Evolutionary conservation across 2,113 vertebrate species (phyloP).

Genomic region (Junco hyemalis): DNA sequence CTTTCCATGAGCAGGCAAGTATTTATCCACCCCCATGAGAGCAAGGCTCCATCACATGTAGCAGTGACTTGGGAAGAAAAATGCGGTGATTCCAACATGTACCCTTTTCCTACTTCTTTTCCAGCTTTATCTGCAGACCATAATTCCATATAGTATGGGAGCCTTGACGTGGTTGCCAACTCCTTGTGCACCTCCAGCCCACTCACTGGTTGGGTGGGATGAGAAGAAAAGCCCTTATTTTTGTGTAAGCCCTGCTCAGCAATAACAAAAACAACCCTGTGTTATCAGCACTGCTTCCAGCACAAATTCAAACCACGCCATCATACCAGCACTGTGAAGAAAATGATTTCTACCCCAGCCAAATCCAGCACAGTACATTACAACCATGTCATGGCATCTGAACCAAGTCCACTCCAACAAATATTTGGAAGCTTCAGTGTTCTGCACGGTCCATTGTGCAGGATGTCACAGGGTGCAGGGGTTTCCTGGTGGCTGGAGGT

Average conservation of each 20-base stretch:
- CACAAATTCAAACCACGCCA: neutral
- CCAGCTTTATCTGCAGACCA: neutral
- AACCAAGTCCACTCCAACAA: rapidly evolving
- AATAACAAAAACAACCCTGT: neutral
- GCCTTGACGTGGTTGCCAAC: neutral
- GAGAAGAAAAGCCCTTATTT: neutral
- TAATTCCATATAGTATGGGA: too few species aligned
- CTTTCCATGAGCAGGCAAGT: neutral
- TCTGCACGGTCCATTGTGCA: neutral
- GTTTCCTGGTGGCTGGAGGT: too few species aligned
- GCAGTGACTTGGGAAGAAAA: neutral
- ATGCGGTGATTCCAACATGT: neutral
- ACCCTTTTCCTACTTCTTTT: neutral
- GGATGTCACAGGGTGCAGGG: too few species aligned
- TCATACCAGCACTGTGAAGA: neutral
- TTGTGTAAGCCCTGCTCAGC: neutral
- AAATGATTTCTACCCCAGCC: neutral
- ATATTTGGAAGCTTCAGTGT: neutral
- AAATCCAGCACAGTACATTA: neutral
- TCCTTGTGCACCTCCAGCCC: too few species aligned
- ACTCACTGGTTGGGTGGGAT: neutral
- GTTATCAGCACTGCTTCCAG: neutral
- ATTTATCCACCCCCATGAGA: neutral
- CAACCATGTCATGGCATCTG: neutral
- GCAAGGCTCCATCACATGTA: neutral